These are phyloP conservation scores for Aspidoscelis tigris DNA, from an alignment of 2,113 vertebrate species.

Conservation along the genomic window DNA sequence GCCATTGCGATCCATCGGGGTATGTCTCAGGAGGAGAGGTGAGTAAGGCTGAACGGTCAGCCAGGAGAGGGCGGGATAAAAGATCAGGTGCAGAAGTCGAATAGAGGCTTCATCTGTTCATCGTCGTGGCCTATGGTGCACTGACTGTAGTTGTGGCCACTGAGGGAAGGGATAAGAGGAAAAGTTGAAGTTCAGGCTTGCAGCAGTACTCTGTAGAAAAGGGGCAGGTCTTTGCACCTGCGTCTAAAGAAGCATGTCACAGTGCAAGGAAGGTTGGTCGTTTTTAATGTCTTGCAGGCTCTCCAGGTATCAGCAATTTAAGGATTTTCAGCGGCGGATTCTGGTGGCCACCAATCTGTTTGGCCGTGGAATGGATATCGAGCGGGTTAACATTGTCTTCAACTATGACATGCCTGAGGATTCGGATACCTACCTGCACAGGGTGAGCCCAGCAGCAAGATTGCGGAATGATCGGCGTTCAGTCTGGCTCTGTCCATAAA, in stretches of 20 bases:
- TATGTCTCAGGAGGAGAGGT: conserved; percentile 86
- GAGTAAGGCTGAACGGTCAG: not conserved
- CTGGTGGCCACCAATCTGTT: conserved; percentile 85
- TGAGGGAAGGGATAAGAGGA: not conserved
- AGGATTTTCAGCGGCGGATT: conserved; percentile 84
- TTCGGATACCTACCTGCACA: conserved; percentile 83
- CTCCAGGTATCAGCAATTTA: conserved; percentile 85
- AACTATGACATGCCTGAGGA: conserved; percentile 89
- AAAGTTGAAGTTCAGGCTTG: not conserved
- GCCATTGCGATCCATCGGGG: conserved; percentile 85
- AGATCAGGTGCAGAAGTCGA: not conserved
- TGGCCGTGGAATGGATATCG: conserved; percentile 85
- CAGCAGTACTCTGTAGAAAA: not conserved
- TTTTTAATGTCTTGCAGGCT: conserved; percentile 63
- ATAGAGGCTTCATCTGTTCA: not conserved
- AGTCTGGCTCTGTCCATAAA: not conserved
- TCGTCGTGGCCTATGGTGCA: not conserved
- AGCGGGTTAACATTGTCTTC: conserved; percentile 85
- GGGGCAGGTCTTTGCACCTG: not conserved
- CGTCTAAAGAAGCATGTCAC: not conserved
- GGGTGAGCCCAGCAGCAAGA: conserved; percentile 57
- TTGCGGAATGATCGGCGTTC: not conserved
- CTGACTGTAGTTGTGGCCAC: not conserved
- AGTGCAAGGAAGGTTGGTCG: not conserved
- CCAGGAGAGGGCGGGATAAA: not conserved